Evolutionary conservation across 2,888 invertebrate genomes (phyloP).

Genomic region (Pteria penguin): DNA sequence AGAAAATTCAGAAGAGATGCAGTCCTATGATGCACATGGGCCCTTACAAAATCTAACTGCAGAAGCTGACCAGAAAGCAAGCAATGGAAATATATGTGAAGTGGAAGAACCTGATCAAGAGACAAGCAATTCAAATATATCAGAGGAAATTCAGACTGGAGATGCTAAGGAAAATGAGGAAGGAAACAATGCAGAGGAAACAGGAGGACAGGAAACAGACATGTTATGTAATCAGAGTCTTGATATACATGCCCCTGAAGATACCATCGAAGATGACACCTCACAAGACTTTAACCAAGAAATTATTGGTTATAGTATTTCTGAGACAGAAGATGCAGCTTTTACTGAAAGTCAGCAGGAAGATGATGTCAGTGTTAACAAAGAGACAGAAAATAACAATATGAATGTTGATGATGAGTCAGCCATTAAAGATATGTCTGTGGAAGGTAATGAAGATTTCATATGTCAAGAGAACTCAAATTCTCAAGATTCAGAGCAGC

Average conservation of each 20-base stretch:
- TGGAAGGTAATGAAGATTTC: too few species aligned
- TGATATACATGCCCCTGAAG: neutral
- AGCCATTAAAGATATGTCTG: too few species aligned
- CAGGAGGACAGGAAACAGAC: neutral
- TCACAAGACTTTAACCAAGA: neutral
- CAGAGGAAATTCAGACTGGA: neutral
- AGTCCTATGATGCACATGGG: neutral
- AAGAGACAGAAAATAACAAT: too few species aligned
- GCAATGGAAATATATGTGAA: neutral
- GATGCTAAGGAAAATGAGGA: neutral
- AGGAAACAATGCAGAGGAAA: neutral
- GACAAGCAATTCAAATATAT: neutral
- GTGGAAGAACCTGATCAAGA: neutral
- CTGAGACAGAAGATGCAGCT: constrained; percentile 1
- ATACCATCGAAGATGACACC: neutral
- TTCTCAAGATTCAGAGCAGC: too few species aligned
- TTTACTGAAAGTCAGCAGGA: constrained; percentile 3
- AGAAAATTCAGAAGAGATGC: constrained; percentile 1
- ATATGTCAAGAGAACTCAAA: too few species aligned
- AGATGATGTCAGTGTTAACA: constrained; percentile 12
- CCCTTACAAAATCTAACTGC: neutral
- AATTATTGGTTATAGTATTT: neutral
- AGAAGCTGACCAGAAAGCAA: neutral
- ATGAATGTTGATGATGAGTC: too few species aligned
- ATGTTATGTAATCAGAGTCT: too few species aligned